A percentile compares a stretch with the other conserved stretches of the same genome.
These are phyloP conservation scores for Meleagris gallopavo DNA, from an alignment of 2,113 vertebrate species.

Conservation along the genomic window DNA sequence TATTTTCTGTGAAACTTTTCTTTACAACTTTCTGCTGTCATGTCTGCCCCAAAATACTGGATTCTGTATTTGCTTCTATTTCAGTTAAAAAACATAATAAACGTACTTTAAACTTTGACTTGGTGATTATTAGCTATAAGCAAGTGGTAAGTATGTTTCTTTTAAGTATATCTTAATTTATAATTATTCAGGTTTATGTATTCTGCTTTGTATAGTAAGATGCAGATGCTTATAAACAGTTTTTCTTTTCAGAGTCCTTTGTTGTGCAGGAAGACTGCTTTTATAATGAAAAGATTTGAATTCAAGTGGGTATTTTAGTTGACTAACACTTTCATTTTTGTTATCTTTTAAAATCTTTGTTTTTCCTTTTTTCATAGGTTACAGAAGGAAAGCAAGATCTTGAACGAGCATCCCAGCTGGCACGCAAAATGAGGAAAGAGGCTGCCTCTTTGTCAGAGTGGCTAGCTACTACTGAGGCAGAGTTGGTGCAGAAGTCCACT, in stretches of 20 bases:
- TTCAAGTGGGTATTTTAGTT: neutral
- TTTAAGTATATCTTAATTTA: neutral
- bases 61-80: neutral
- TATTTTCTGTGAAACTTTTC: neutral
- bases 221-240: neutral
- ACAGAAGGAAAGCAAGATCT: conserved; percentile 96
- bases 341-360: neutral
- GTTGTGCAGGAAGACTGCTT: neutral
- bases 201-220: neutral
- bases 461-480: conserved; percentile 84
- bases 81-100: neutral
- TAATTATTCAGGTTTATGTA: neutral
- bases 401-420: conserved; percentile 88
- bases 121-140: neutral
- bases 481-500: conserved; percentile 87
- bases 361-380: conserved; percentile 78
- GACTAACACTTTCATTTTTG: accelerated
- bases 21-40: neutral
- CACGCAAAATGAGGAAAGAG: conserved; percentile 88
- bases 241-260: neutral
- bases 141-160: neutral
- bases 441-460: conserved; percentile 85
- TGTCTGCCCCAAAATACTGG: neutral
- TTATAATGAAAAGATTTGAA: neutral
- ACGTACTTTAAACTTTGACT: neutral